These are phyloP conservation scores for Stomatorhinus walkeri DNA, from an alignment of 2,797 vertebrate species.

Conservation along the genomic window DNA sequence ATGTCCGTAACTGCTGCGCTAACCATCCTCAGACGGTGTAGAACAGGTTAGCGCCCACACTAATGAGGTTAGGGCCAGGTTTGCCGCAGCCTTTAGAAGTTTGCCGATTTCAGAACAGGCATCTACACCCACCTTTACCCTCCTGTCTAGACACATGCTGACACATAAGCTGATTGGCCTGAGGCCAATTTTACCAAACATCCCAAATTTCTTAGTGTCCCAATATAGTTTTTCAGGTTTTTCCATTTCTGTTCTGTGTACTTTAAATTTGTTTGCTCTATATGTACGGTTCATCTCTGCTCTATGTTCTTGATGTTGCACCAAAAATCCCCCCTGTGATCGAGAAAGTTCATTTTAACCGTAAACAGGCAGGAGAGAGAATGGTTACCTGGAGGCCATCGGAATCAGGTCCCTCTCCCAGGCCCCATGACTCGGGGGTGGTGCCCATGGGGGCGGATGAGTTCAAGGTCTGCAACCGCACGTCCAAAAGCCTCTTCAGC, in stretches of 20 bases:
- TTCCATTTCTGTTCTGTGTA: background rate
- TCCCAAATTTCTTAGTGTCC: background rate
- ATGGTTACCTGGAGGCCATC: conserved; percentile 58
- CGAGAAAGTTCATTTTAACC: background rate
- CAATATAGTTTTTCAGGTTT: background rate
- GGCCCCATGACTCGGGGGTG: conserved; percentile 64
- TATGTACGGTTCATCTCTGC: background rate
- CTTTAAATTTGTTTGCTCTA: background rate
- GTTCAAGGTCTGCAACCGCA: conserved; percentile 72
- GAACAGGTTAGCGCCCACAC: background rate
- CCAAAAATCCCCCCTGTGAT: background rate
- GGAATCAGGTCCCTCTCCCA: conserved; percentile 62
- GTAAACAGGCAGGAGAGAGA: background rate
- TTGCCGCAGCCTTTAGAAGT: background rate
- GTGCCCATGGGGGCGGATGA: conserved; percentile 68
- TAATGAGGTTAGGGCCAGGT: background rate
- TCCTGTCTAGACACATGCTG: background rate
- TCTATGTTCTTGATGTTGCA: background rate
- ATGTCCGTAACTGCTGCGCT: background rate
- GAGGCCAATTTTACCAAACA: background rate
- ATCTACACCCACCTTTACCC: background rate
- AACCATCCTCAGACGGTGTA: background rate
- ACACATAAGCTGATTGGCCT: background rate
- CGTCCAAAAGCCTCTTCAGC: conserved; percentile 79
- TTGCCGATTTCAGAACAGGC: background rate